Conservation (phyloP, 2,113 vertebrate species). For the Alaudala cheleensis region DNA sequence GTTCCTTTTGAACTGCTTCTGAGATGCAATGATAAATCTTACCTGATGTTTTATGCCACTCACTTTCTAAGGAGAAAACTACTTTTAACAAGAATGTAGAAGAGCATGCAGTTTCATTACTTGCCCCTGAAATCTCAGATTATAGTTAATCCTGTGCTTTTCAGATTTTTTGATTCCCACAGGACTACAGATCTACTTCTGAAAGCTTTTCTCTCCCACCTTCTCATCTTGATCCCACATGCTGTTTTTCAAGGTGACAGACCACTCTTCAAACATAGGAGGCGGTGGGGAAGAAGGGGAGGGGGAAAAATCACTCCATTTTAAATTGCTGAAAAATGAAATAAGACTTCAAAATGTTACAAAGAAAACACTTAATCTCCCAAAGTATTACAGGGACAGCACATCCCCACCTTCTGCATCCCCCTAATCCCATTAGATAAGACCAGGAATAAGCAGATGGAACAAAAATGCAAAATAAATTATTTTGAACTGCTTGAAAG, state of each 20-base stretch:
- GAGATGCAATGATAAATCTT: neutral
- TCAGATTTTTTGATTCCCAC: neutral
- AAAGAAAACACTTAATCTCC: neutral
- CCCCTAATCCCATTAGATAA: neutral
- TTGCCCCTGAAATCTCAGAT: neutral
- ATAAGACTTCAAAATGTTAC: neutral
- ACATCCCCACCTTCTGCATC: neutral
- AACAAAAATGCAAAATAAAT: neutral
- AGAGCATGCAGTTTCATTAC: neutral
- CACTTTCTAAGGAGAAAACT: neutral
- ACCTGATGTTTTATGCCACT: neutral
- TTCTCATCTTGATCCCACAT: neutral
- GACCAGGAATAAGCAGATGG: neutral
- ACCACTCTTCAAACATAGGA: neutral
- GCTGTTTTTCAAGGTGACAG: slow-evolving; percentile 23
- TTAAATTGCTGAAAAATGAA: neutral
- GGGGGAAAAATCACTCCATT: neutral
- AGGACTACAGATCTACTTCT: neutral
- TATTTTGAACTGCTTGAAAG: neutral
- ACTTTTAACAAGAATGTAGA: neutral
- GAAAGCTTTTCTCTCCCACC: neutral
- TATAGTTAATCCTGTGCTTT: slow-evolving; percentile 14
- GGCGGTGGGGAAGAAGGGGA: neutral
- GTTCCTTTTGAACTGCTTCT: neutral
- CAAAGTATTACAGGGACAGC: neutral